phyloP scores from a whole-genome alignment of 1,140 invertebrate species.

The Eciton burchellii region DNA sequence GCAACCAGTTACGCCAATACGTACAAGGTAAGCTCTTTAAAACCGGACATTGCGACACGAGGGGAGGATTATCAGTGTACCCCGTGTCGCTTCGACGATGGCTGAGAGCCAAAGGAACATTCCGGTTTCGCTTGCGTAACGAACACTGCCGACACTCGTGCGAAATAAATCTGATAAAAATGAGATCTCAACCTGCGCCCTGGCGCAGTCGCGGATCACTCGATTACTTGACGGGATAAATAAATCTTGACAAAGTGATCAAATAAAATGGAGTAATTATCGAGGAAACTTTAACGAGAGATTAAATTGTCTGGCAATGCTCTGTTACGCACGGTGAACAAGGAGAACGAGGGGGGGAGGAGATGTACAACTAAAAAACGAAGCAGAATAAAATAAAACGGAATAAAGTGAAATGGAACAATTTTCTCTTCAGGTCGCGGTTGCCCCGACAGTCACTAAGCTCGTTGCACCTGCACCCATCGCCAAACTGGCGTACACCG shows the following conservation, averaged over 20 bases:
- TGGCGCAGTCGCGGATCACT: no score
- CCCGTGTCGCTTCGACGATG: not conserved
- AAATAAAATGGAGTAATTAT: not conserved
- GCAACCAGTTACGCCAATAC: constrained; percentile 80
- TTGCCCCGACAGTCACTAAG: constrained; percentile 68
- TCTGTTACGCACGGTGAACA: not conserved
- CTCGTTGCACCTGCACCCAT: no score
- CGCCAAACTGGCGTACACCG: constrained; percentile 67
- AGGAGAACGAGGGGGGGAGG: no score
- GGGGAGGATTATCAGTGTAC: constrained; percentile 35
- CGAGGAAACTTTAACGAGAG: constrained; percentile 11
- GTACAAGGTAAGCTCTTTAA: constrained; percentile 63
- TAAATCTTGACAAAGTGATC: not conserved
- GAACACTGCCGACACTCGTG: constrained; percentile 17
- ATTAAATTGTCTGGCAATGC: constrained; percentile 7
- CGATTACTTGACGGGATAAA: constrained; percentile 17
- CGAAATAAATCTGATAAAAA: constrained; percentile 33
- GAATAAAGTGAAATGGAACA: not conserved
- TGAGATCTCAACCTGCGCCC: not conserved
- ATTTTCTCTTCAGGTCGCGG: constrained; percentile 67
- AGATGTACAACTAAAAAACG: not conserved
- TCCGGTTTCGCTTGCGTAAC: not conserved
- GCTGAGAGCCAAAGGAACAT: not conserved
- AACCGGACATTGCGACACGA: constrained; percentile 14
- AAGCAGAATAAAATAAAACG: constrained; percentile 4